Percentiles rank a stretch among this genome's conserved stretches.
Conservation (phyloP, 2,888 invertebrate genomes). For the Eudasyphora cyanicolor region DNA sequence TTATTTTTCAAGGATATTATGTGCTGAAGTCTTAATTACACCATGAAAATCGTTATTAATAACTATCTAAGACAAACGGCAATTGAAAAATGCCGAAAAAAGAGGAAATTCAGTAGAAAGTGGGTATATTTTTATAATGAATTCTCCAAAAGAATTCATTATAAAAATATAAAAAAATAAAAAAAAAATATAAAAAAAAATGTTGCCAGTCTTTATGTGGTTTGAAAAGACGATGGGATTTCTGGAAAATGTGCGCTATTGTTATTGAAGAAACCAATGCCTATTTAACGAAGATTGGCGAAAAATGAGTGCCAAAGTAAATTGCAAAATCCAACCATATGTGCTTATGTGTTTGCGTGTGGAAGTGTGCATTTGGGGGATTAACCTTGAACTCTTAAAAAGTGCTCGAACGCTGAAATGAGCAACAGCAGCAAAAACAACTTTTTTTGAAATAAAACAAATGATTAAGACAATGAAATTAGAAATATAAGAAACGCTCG, state of each 20-base stretch:
- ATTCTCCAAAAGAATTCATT: no score
- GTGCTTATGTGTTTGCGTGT: constrained; percentile 5
- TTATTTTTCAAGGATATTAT: no score
- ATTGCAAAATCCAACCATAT: background rate
- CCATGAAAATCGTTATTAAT: no score
- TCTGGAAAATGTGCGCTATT: background rate
- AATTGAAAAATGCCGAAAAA: no score
- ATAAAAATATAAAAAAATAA: no score
- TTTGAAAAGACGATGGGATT: background rate
- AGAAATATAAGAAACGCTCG: constrained; percentile 36
- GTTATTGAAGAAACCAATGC: background rate
- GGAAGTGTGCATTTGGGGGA: constrained; percentile 18
- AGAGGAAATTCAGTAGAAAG: no score
- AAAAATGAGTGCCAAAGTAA: constrained; percentile 13
- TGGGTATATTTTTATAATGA: no score
- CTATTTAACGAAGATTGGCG: constrained; percentile 3
- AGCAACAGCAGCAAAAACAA: constrained; percentile 10
- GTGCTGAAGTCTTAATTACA: no score
- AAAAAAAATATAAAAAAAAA: background rate
- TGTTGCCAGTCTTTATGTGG: background rate
- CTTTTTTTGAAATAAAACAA: constrained; percentile 47
- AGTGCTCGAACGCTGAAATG: constrained; percentile 16
- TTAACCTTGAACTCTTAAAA: constrained; percentile 65
- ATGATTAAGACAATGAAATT: constrained; percentile 53
- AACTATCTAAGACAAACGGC: no score